phyloP scores from a whole-genome alignment of 2,888 invertebrate species.

The Ypsolopha sequella region DNA sequence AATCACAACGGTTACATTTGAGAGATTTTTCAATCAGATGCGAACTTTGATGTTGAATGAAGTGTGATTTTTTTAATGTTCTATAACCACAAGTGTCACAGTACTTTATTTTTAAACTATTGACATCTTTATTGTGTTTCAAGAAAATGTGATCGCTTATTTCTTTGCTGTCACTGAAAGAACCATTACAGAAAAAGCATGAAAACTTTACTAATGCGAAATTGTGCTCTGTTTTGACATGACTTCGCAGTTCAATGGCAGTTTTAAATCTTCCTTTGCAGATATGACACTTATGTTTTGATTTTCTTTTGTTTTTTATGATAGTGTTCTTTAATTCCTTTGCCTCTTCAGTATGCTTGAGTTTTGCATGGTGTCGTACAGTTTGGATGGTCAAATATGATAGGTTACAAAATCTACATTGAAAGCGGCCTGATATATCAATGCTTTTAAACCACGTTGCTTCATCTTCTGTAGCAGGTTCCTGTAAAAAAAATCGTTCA shows the following conservation, averaged over 20 bases:
- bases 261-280: conserved; percentile 18
- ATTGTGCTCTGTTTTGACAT: conserved; percentile 14
- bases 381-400: conserved; percentile 21
- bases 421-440: conserved; percentile 16
- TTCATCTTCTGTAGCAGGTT: neutral
- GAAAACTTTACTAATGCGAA: conserved; percentile 12
- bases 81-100: conserved; percentile 25
- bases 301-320: conserved; percentile 15
- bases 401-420: conserved; percentile 26
- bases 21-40: conserved; percentile 15
- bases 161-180: conserved; percentile 13
- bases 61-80: conserved; percentile 23
- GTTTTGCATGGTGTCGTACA: conserved; percentile 20
- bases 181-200: conserved; percentile 20
- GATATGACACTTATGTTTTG: conserved; percentile 21
- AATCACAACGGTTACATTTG: conserved; percentile 23
- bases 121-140: neutral
- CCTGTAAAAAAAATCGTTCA: conserved; percentile 14
- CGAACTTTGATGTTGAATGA: conserved; percentile 20
- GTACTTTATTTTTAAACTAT: conserved; percentile 6
- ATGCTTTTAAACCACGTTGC: conserved; percentile 17
- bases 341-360: conserved; percentile 19
- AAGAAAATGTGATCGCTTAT: conserved; percentile 15
- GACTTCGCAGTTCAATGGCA: conserved; percentile 15
- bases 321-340: conserved; percentile 12